Evolutionary conservation across 2,888 invertebrate species (phyloP), one percentile per base, ranked within the genome.

Genomic region (Melanchra persicariae): DNA sequence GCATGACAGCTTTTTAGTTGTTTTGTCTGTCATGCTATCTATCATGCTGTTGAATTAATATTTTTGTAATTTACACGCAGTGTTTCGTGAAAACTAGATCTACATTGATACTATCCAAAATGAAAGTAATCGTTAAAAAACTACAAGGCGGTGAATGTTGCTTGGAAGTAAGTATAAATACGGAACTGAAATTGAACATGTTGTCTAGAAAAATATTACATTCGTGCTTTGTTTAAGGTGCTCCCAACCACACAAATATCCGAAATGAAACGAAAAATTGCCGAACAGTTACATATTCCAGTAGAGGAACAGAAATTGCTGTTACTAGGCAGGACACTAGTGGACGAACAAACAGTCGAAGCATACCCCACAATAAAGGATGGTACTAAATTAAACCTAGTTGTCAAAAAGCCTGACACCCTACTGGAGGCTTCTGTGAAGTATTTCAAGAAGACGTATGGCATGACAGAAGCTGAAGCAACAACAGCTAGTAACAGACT

Each of bases 81-180:
- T 75, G 77, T 84, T 74, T 69, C 72, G 64, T 58, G 63, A 71
- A 77, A 79, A 71, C 74, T 59, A 73, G 59, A 66, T 67, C 52
- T 68, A 54, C 81, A 83, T 55, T 77, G 58, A 47, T 40, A 77
- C 61, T 57, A 66, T 61, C 70, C 74, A 94, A 85, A 88, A 98
- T 98, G 98, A 97, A 97, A 95, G 93, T 98, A 79, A 96, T 95
- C 85, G 96, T 98, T 65, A 98, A 98, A 95, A 97, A 97, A 86
- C 92, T 98, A 52, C 97, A 97, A 91, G 98, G 98, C 51, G 97
- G 97, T 69, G 97, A 97, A 92, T 97, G 97, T 89, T 94, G 94
- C 66, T 92, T 98, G 74, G 97, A 97, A 86, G 98, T 98, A 91
- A 88, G 91, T 92, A 55, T 45, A 49, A 2, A 54, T 6, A 12